These are phyloP conservation scores for Nomada lathburiana DNA, from an alignment of 2,888 invertebrate genomes.

Conservation along the genomic window DNA sequence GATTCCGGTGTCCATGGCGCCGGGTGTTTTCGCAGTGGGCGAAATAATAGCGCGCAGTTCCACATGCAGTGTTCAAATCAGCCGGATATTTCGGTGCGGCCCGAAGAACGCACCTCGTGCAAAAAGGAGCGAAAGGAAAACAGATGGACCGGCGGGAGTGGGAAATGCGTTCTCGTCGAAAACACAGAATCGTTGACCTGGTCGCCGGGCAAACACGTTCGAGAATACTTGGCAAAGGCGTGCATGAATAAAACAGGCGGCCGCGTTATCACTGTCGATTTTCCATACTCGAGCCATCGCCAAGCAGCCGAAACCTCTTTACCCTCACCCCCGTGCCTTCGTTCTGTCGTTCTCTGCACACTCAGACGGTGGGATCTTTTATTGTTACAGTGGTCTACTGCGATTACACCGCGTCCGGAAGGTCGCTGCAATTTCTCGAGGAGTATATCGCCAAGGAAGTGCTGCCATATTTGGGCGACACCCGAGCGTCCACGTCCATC, in stretches of 20 bases:
- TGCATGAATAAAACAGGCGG: constrained; percentile 38
- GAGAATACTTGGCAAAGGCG: constrained; percentile 14
- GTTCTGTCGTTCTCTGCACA: background rate
- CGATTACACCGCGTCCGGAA: constrained; percentile 94
- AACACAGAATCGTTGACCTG: constrained; percentile 14
- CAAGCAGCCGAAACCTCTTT: background rate
- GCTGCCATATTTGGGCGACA: constrained; percentile 93
- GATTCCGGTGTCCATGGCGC: background rate
- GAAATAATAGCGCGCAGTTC: constrained; percentile 35
- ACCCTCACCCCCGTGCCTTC: background rate
- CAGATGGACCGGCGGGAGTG: background rate
- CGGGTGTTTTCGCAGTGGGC: background rate
- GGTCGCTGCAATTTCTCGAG: constrained; percentile 93
- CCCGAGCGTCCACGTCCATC: constrained; percentile 92
- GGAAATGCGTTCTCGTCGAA: background rate
- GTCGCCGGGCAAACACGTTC: constrained; percentile 1
- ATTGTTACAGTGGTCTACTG: constrained; percentile 91
- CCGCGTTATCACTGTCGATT: constrained; percentile 34
- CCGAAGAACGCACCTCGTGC: background rate
- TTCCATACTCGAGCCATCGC: background rate
- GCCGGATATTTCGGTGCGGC: constrained; percentile 16
- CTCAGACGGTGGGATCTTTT: constrained; percentile 19
- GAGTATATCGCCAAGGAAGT: constrained; percentile 93
- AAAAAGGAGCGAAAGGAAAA: background rate
- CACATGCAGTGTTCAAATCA: background rate